Conservation (phyloP, 2,888 invertebrate species). For the Cantharis flavilabris region DNA sequence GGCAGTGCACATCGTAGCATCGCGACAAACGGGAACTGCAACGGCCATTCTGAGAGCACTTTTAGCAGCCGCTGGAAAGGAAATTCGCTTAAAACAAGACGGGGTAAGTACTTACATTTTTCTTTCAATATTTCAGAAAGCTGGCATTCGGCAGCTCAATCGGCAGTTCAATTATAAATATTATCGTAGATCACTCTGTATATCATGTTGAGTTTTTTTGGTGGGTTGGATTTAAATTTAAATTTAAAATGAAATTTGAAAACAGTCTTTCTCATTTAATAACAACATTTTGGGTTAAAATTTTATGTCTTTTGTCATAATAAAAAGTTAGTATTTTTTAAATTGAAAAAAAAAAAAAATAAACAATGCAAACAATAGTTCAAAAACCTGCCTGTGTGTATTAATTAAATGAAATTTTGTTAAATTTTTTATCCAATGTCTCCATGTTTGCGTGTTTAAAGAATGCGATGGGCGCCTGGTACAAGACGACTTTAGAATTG, state of each 20-base stretch:
- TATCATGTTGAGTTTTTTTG: no score
- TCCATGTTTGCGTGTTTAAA: constrained; percentile 36
- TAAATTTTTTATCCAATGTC: constrained; percentile 1
- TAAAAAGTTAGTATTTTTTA: background rate
- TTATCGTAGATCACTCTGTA: no score
- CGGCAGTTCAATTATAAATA: no score
- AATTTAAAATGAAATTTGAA: no score
- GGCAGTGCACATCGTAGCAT: constrained; percentile 93
- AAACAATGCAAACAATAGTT: background rate
- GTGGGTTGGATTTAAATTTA: no score
- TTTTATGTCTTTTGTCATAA: no score
- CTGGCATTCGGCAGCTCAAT: no score
- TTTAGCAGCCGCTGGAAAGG: constrained; percentile 86
- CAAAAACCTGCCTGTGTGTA: background rate
- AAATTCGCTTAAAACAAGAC: constrained; percentile 84
- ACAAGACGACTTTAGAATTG: constrained; percentile 29
- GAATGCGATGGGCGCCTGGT: constrained; percentile 32
- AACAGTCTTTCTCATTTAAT: no score
- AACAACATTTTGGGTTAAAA: no score
- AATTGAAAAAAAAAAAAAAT: background rate
- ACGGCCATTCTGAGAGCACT: constrained; percentile 88
- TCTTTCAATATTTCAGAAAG: background rate
- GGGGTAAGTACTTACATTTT: constrained; percentile 67
- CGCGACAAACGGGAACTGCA: constrained; percentile 89
- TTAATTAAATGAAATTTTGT: background rate